Percentiles rank a stretch among this genome's conserved stretches.
These are phyloP conservation scores for Emydocephalus ijimae DNA, from an alignment of 2,113 vertebrate genomes.

Conservation along the genomic window DNA sequence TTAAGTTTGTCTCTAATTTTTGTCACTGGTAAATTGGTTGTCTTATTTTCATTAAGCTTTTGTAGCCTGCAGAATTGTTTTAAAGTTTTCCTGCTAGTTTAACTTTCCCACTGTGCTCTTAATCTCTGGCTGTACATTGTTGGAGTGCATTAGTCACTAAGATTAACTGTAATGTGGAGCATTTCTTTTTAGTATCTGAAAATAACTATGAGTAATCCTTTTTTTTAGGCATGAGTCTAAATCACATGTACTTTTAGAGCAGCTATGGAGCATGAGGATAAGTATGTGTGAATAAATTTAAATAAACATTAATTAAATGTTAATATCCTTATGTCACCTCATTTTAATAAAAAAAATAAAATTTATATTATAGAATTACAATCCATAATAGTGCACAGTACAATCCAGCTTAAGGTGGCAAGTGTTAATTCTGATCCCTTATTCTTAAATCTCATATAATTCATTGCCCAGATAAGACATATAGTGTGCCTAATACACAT, in stretches of 20 bases:
- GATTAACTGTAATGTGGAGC: conserved; percentile 55
- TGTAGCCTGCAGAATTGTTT: conserved; percentile 34
- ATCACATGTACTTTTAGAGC: conserved; percentile 56
- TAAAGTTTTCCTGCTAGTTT: conserved; percentile 31
- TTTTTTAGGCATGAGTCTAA: conserved; percentile 56
- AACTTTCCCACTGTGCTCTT: conserved; percentile 49
- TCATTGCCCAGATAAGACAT: conserved; percentile 48
- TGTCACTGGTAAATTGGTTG: conserved; percentile 11
- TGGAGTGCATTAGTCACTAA: conserved; percentile 55
- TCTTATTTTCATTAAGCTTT: conserved; percentile 26
- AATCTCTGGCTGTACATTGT: conserved; percentile 54
- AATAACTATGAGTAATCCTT: conserved; percentile 60
- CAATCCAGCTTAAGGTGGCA: conserved; percentile 48
- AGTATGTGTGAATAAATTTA: conserved; percentile 60
- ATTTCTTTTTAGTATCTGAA: conserved; percentile 60
- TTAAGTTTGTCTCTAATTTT: neutral
- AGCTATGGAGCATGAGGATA: conserved; percentile 60
- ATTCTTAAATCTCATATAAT: conserved; percentile 39
- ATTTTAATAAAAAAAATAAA: conserved; percentile 43
- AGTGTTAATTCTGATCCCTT: conserved; percentile 40
- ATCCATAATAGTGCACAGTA: conserved; percentile 31
- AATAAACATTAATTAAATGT: conserved; percentile 60
- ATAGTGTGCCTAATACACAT: conserved; percentile 41
- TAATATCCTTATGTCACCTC: conserved; percentile 50
- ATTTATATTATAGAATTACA: conserved; percentile 41